These are phyloP conservation scores for Notamacropus eugenii DNA, from an alignment of 2,797 vertebrate genomes.

Conservation along the genomic window DNA sequence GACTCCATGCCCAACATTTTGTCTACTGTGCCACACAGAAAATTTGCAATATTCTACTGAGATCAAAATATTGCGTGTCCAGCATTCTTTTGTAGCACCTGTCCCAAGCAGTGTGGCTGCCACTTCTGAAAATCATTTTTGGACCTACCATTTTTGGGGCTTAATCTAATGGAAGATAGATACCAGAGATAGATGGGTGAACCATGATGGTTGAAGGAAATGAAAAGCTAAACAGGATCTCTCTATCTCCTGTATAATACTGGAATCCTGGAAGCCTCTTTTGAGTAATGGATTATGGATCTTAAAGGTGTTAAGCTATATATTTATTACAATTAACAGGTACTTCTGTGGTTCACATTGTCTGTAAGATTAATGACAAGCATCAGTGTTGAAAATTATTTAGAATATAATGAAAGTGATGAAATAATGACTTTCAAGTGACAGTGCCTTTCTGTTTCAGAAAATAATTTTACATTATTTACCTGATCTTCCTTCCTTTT, in stretches of 20 bases:
- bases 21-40: background rate
- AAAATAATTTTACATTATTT: constrained; percentile 30
- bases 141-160: background rate
- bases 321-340: constrained; percentile 50
- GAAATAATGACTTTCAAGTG: background rate
- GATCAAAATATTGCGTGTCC: background rate
- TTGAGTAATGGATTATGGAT: constrained; percentile 54
- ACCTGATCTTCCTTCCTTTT: constrained; percentile 37
- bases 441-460: constrained; percentile 34
- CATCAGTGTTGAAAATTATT: constrained; percentile 36
- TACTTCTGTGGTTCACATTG: constrained; percentile 60
- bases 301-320: constrained; percentile 25
- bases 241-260: constrained; percentile 22
- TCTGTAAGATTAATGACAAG: constrained; percentile 41
- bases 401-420: constrained; percentile 43
- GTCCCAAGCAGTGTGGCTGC: background rate
- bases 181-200: background rate
- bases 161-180: constrained; percentile 5
- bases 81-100: background rate
- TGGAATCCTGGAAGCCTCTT: constrained; percentile 29
- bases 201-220: background rate
- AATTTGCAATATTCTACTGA: background rate
- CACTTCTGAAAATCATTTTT: background rate
- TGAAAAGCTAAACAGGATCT: background rate
- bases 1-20: background rate